phyloP scores from a whole-genome alignment of 2,113 vertebrate species.

The Archocentrus centrarchus region DNA sequence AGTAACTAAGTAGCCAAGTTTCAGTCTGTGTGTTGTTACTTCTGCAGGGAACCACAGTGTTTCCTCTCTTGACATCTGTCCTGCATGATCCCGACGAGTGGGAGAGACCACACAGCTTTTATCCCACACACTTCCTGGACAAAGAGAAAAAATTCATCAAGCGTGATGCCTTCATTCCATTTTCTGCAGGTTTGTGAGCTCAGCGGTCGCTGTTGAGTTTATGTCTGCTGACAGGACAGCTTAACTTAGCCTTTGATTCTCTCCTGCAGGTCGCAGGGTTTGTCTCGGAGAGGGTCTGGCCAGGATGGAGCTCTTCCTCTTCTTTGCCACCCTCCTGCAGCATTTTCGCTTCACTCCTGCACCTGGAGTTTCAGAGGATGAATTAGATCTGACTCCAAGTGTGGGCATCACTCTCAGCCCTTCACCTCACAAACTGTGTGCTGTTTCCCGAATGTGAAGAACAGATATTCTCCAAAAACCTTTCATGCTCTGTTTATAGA shows the following conservation, averaged over 20 bases:
- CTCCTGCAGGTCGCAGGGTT: conserved; percentile 74
- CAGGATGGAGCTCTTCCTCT: conserved; percentile 38
- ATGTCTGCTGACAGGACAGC: accelerated
- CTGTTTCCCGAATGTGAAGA: conserved; percentile 27
- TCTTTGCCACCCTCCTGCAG: conserved; percentile 81
- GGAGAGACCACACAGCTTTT: conserved; percentile 33
- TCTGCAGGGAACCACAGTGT: conserved; percentile 43
- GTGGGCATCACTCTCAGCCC: conserved; percentile 48
- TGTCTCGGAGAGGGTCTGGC: conserved; percentile 83
- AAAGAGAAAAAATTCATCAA: conserved; percentile 45
- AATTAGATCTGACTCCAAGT: conserved; percentile 76
- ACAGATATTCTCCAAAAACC: no score
- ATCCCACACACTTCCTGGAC: conserved; percentile 57
- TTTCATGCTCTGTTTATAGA: no score
- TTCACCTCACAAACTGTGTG: conserved; percentile 58
- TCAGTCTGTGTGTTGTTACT: not conserved
- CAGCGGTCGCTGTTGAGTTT: not conserved
- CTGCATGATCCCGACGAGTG: conserved; percentile 40
- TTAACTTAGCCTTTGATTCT: not conserved
- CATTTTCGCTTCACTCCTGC: conserved; percentile 77
- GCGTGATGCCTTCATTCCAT: conserved; percentile 54
- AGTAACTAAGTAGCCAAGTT: not conserved
- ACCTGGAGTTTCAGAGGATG: conserved; percentile 74
- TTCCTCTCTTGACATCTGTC: conserved; percentile 39
- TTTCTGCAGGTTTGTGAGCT: conserved; percentile 57